Evolutionary conservation across 1,140 invertebrate species (phyloP).

Genomic region (Helicoverpa armigera): DNA sequence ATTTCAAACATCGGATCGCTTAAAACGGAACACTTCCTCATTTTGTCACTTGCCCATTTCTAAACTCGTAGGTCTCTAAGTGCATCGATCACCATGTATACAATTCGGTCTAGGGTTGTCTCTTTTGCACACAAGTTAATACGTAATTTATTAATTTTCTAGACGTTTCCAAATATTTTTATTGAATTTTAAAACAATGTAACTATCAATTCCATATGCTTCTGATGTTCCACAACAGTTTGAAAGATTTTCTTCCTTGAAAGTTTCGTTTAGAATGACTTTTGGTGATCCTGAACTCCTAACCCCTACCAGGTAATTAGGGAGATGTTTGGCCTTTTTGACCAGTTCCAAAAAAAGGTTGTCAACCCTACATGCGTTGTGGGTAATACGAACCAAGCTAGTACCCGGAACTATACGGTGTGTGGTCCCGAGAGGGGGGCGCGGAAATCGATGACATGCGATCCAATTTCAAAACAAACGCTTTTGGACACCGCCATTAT

Average conservation of each 20-base stretch:
- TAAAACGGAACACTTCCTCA: slow-evolving; percentile 42
- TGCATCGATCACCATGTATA: slow-evolving; percentile 43
- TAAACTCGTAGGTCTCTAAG: slow-evolving; percentile 41
- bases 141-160: neutral
- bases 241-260: too few species aligned
- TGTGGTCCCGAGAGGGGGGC: slow-evolving; percentile 54
- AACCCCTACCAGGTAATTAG: neutral
- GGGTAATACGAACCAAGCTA: slow-evolving; percentile 50
- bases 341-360: neutral
- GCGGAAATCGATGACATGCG: slow-evolving; percentile 55
- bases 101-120: slow-evolving; percentile 8
- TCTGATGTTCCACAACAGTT: too few species aligned
- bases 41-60: slow-evolving; percentile 43
- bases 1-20: slow-evolving; percentile 37
- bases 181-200: neutral
- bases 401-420: slow-evolving; percentile 59
- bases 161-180: neutral
- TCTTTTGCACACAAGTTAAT: neutral
- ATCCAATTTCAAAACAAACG: slow-evolving; percentile 62
- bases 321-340: neutral
- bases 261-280: neutral
- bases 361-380: slow-evolving; percentile 31
- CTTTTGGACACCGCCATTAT: slow-evolving; percentile 53
- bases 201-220: too few species aligned
- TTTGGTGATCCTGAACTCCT: neutral